Conservation (phyloP, 2,797 vertebrate species). For the Glossophaga mutica region DNA sequence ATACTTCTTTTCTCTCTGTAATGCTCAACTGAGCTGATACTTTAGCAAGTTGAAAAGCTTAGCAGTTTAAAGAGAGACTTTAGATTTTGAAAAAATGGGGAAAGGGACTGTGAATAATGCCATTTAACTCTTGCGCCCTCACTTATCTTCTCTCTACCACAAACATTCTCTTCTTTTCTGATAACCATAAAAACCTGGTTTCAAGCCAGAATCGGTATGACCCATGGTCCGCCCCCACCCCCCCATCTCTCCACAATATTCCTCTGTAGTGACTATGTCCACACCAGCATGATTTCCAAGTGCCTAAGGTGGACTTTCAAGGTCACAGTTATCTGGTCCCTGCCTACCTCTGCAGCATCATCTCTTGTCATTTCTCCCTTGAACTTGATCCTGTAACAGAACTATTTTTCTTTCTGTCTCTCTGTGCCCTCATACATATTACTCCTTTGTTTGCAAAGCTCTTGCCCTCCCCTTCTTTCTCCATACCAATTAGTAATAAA, state of each 20-base stretch:
- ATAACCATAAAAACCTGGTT: not conserved
- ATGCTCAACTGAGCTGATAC: not conserved
- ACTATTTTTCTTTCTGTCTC: not conserved
- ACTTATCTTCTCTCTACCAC: not conserved
- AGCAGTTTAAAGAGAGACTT: not conserved
- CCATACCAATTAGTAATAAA: not conserved
- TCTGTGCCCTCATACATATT: not conserved
- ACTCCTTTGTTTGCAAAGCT: rapidly evolving
- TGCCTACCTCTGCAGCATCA: not conserved
- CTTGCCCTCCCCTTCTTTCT: not conserved
- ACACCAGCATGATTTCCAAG: not conserved
- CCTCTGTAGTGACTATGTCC: not conserved
- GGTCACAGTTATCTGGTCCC: not conserved
- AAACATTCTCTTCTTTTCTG: not conserved
- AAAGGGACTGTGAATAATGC: not conserved
- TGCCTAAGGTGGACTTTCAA: not conserved
- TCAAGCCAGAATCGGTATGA: too few relatives aligned
- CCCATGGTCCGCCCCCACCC: not conserved
- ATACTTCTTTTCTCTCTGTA: not conserved
- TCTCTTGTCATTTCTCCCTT: not conserved
- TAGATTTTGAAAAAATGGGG: not conserved
- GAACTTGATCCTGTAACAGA: not conserved
- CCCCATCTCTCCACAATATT: not conserved
- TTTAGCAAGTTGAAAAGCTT: not conserved
- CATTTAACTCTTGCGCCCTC: not conserved